Conservation (phyloP, 2,113 vertebrate genomes). For the Chauna torquata region DNA sequence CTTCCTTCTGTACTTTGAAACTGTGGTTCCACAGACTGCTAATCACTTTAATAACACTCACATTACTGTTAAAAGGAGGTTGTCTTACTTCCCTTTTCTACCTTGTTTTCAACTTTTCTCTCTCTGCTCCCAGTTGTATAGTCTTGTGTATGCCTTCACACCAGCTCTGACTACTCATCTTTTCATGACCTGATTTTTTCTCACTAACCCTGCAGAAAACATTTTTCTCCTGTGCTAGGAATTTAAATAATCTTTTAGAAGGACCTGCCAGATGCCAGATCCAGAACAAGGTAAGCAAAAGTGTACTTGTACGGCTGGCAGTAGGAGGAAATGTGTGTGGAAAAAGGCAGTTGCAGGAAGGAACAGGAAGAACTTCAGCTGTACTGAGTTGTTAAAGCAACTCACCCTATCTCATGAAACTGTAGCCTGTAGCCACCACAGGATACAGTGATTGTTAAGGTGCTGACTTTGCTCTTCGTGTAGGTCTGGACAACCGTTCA, state of each 20-base stretch:
- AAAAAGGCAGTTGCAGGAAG: neutral
- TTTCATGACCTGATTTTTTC: neutral
- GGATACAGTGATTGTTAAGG: neutral
- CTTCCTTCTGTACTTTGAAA: neutral
- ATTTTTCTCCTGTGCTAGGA: neutral
- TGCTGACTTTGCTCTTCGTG: neutral
- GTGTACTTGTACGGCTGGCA: neutral
- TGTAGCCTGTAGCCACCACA: neutral
- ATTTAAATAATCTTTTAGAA: neutral
- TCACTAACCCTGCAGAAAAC: neutral
- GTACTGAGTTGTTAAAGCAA: neutral
- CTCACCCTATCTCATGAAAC: neutral
- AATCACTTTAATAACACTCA: neutral
- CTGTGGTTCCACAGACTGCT: neutral
- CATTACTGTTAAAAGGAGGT: neutral
- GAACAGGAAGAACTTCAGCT: neutral
- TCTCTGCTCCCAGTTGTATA: neutral
- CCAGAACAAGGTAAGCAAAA: neutral
- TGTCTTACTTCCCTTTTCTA: neutral
- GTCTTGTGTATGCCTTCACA: neutral
- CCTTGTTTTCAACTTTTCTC: neutral
- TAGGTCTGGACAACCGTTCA: neutral
- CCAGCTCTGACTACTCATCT: neutral
- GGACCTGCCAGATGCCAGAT: neutral
- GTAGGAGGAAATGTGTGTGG: neutral